A percentile compares a stretch with the other conserved stretches of the same genome.
phyloP scores from a whole-genome alignment of 2,113 vertebrate species.

The Chamaea fasciata region DNA sequence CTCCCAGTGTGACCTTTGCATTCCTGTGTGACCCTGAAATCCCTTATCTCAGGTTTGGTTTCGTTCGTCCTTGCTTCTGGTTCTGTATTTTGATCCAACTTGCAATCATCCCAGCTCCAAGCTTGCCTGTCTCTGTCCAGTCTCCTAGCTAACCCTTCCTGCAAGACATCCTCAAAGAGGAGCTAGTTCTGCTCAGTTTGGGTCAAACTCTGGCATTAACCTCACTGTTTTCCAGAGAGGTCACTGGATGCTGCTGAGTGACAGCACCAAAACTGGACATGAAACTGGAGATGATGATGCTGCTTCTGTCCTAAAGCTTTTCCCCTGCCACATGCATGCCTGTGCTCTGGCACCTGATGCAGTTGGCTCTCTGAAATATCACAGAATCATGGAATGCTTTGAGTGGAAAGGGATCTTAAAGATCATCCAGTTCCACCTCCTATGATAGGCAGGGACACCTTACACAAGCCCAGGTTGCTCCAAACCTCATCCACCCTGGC shows the following conservation, averaged over 20 bases:
- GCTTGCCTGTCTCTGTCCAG: rapidly evolving
- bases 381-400: neutral
- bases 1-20: neutral
- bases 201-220: neutral
- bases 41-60: neutral
- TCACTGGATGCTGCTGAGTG: neutral
- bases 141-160: neutral
- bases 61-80: neutral
- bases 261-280: neutral
- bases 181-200: neutral
- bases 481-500: neutral
- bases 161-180: neutral
- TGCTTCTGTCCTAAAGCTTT: neutral
- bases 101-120: neutral
- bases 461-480: neutral
- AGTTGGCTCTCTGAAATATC: neutral
- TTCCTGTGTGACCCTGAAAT: neutral
- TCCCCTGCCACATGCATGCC: rapidly evolving
- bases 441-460: neutral
- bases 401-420: neutral
- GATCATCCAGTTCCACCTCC: neutral
- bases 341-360: rapidly evolving
- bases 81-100: neutral
- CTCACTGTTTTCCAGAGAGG: neutral
- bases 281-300: rapidly evolving